phyloP scores from a whole-genome alignment of 2,888 invertebrate genomes.

The Meliscaeva auricollis region DNA sequence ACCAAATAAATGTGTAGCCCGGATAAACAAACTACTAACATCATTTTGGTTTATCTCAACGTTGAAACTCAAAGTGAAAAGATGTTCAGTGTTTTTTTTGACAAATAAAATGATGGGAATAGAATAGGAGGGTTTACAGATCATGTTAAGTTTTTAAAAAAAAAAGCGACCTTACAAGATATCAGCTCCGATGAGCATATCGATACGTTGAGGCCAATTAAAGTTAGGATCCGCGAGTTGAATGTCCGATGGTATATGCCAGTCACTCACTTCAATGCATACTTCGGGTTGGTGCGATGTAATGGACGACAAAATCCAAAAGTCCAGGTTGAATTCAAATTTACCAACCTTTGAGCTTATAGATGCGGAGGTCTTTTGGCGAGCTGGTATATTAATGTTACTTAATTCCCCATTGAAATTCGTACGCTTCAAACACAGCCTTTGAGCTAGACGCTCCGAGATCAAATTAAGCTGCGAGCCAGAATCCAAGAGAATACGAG shows the following conservation, averaged over 20 bases:
- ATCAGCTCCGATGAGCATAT: conserved; percentile 39
- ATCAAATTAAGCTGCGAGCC: conserved; percentile 54
- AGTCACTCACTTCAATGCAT: conserved; percentile 16
- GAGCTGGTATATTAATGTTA: conserved; percentile 27
- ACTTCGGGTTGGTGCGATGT: conserved; percentile 42
- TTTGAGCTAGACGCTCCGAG: conserved; percentile 43
- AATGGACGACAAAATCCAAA: conserved; percentile 36
- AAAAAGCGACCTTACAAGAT: background rate
- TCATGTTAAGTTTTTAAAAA: no score
- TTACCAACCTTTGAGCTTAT: conserved; percentile 27
- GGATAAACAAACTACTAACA: no score
- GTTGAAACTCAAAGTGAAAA: no score
- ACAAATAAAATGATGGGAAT: no score
- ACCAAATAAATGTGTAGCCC: no score
- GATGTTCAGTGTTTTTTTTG: no score
- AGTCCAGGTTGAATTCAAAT: conserved; percentile 37
- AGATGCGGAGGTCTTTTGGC: conserved; percentile 35
- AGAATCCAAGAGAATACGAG: conserved; percentile 47
- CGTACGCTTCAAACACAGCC: conserved; percentile 21
- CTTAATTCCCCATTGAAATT: conserved; percentile 43
- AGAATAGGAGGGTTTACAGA: no score
- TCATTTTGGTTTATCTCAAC: no score
- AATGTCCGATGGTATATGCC: conserved; percentile 38
- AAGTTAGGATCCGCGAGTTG: conserved; percentile 39
- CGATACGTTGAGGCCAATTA: conserved; percentile 41